Evolutionary conservation across 2,888 invertebrate genomes (phyloP), one percentile per base, ranked within the genome.

Genomic region (Melieria picta): DNA sequence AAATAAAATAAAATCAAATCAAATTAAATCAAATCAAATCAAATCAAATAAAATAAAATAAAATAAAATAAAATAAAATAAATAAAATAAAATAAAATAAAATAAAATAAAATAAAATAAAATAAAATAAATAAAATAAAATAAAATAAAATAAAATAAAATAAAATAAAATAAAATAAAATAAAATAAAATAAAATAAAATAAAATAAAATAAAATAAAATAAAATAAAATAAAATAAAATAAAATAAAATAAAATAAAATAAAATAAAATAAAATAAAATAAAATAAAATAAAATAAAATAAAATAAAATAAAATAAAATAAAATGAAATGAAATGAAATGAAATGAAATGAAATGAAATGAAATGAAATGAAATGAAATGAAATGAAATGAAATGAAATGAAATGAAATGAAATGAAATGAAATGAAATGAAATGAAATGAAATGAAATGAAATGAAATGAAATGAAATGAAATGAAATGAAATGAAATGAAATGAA

Each of bases 381-480:
- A 42, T 7, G 9, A 45, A 4, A 13, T 30, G 42, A 58, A 58
- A 57, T 46, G 30, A 57, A 65, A 61, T 5, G 5, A 11, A 42
- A 45, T 13, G 47, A 66, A 13, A 55, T 57, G 56, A 43, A 7
- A 13, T 43, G 57, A 10, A 56, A 46, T n/a, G 47, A 57, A 3
- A 30, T 30, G 2, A 30, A 30, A 30, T 2, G 2, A 30, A 30
- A 30, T 30, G 2, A 30, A 30, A 30, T 45, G 46, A 11, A 43
- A 61, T 7, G n/a, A 47, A n/a, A 47, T 57, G 7, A 11, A 66
- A 66, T 48, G n/a, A 66, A 65, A 65, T 42, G 9, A 45, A 46
- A 57, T 46, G 45, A 65, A 9, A 57, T 47, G 1, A 61, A 68
- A 52, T 13, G 7, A 1, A 47, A 57, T 55, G 7, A 48, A 46